Conservation (phyloP, 1,140 invertebrate genomes). For the Phthorimaea operculella region DNA sequence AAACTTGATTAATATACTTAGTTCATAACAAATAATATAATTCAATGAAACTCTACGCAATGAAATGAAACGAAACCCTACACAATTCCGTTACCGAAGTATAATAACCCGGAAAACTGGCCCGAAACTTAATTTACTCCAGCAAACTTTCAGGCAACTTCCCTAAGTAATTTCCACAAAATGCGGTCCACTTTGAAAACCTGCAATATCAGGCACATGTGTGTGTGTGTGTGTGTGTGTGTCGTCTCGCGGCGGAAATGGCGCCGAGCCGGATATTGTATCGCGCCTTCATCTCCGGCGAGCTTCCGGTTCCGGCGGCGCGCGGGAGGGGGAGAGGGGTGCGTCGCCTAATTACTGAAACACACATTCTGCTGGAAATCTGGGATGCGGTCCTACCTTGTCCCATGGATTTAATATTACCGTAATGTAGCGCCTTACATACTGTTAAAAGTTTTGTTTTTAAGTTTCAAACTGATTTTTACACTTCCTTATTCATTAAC, state of each 20-base stretch:
- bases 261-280: conserved; percentile 67
- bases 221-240: conserved; percentile 46
- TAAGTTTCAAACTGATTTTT: no score
- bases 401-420: no score
- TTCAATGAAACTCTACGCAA: no score
- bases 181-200: not conserved
- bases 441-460: no score
- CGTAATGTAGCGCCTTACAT: no score
- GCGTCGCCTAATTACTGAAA: conserved; percentile 58
- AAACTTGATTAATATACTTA: no score
- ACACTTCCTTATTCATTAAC: no score
- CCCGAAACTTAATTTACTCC: no score
- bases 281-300: conserved; percentile 66
- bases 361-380: not conserved
- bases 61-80: no score
- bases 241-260: conserved; percentile 59
- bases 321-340: conserved; percentile 18
- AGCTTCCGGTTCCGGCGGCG: conserved; percentile 50
- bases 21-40: no score
- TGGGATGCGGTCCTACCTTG: conserved; percentile 7
- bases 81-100: no score
- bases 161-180: not conserved
- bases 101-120: no score
- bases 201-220: conserved; percentile 14
- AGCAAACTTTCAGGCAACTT: not conserved